Conservation (phyloP, 2,113 vertebrate species). For the Perca fluviatilis region DNA sequence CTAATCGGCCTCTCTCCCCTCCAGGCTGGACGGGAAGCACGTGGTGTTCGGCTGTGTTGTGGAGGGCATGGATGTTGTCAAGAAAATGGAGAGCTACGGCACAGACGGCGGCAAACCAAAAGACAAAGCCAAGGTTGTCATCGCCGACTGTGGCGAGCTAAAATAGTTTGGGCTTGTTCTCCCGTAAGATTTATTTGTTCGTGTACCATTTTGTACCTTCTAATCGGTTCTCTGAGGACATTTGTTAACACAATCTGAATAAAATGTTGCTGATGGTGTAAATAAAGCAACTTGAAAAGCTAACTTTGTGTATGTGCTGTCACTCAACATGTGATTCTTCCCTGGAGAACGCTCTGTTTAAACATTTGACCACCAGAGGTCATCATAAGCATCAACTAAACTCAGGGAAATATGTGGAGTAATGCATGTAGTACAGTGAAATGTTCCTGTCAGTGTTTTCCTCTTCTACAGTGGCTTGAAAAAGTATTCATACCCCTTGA, state of each 20-base stretch:
- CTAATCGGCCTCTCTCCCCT: background rate
- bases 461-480: too few species aligned
- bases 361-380: too few species aligned
- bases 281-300: background rate
- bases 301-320: background rate
- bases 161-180: background rate
- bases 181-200: background rate
- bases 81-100: slow-evolving; percentile 86
- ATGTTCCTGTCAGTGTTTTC: too few species aligned
- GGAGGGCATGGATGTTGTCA: slow-evolving; percentile 87
- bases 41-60: slow-evolving; percentile 93
- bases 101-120: slow-evolving; percentile 83
- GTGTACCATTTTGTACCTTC: background rate
- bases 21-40: slow-evolving; percentile 94
- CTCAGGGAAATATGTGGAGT: too few species aligned
- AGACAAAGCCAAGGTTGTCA: slow-evolving; percentile 86
- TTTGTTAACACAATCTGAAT: background rate
- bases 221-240: background rate
- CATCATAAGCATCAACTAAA: too few species aligned
- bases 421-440: too few species aligned
- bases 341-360: too few species aligned
- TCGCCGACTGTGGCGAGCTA: slow-evolving; percentile 84
- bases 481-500: too few species aligned
- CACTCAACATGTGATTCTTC: background rate
- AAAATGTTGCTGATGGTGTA: background rate